These are phyloP conservation scores for Florisuga fusca DNA, from an alignment of 2,797 vertebrate genomes.

Conservation along the genomic window DNA sequence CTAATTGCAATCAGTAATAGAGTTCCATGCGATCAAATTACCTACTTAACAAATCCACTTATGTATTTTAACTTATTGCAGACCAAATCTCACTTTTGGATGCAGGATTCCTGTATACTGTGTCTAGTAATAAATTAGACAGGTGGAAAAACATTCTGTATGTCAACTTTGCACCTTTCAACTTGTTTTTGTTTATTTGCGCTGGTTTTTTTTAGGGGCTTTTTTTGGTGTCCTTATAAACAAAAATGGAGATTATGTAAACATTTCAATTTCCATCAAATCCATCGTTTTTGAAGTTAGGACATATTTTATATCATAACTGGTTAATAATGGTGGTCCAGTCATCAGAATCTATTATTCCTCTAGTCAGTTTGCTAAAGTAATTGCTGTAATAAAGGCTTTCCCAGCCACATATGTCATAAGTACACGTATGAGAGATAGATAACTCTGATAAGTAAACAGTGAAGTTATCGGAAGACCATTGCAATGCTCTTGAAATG, in stretches of 20 bases:
- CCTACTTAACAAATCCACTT: background rate
- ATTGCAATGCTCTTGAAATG: background rate
- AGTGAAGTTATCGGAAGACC: background rate
- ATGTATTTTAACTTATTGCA: background rate
- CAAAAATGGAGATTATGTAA: background rate
- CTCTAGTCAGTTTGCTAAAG: background rate
- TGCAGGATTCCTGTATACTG: background rate
- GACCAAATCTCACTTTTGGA: background rate
- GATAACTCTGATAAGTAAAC: background rate
- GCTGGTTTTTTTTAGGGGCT: too few relatives aligned
- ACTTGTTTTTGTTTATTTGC: background rate
- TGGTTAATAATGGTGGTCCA: background rate
- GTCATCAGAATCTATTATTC: background rate
- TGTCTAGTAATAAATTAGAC: background rate
- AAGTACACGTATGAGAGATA: background rate
- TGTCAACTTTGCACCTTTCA: background rate
- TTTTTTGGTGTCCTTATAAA: background rate
- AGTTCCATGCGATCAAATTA: background rate
- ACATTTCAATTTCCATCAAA: background rate
- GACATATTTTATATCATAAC: background rate
- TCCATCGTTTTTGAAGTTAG: background rate
- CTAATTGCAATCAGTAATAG: background rate
- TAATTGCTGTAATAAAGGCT: background rate
- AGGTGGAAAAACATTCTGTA: background rate
- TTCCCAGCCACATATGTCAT: background rate